phyloP scores from a whole-genome alignment of 2,888 invertebrate genomes.

The Coelopa pilipes region DNA sequence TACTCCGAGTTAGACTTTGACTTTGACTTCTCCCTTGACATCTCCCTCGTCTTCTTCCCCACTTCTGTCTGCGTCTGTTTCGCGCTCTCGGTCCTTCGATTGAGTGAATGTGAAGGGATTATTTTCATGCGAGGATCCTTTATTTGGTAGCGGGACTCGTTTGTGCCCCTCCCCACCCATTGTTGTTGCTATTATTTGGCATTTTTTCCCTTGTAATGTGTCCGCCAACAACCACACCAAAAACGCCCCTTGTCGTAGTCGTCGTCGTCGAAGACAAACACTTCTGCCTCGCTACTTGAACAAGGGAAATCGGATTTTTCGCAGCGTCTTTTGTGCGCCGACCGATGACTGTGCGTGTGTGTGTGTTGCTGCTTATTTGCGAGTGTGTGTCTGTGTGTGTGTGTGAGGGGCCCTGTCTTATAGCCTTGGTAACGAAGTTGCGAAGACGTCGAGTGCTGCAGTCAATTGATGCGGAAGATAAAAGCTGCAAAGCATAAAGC shows the following conservation, averaged over 20 bases:
- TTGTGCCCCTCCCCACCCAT: too few relatives aligned
- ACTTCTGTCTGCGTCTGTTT: not conserved
- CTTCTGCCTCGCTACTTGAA: slow-evolving; percentile 31
- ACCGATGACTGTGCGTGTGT: not conserved
- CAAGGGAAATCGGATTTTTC: slow-evolving; percentile 33
- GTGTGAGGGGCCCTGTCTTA: slow-evolving; percentile 9
- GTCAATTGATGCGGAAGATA: slow-evolving; percentile 35
- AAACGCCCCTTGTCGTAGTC: not conserved
- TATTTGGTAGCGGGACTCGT: slow-evolving; percentile 4
- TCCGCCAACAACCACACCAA: slow-evolving; percentile 29
- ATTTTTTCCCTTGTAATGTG: not conserved
- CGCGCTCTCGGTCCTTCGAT: slow-evolving; percentile 9
- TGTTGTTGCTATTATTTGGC: not conserved
- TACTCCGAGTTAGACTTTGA: not conserved
- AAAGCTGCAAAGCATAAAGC: slow-evolving; percentile 26
- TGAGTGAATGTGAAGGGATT: slow-evolving; percentile 35
- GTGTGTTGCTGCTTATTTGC: not conserved
- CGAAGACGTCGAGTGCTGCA: slow-evolving; percentile 37
- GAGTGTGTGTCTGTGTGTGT: not conserved
- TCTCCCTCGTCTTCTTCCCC: too few relatives aligned
- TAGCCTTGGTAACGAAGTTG: slow-evolving; percentile 35
- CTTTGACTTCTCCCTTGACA: too few relatives aligned
- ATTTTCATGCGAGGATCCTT: slow-evolving; percentile 22
- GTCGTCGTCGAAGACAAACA: slow-evolving; percentile 19
- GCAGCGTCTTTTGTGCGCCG: slow-evolving; percentile 13